Percentiles rank a stretch among this genome's conserved stretches.
Conservation (phyloP, 1,140 invertebrate genomes). For the Heliothis virescens region DNA sequence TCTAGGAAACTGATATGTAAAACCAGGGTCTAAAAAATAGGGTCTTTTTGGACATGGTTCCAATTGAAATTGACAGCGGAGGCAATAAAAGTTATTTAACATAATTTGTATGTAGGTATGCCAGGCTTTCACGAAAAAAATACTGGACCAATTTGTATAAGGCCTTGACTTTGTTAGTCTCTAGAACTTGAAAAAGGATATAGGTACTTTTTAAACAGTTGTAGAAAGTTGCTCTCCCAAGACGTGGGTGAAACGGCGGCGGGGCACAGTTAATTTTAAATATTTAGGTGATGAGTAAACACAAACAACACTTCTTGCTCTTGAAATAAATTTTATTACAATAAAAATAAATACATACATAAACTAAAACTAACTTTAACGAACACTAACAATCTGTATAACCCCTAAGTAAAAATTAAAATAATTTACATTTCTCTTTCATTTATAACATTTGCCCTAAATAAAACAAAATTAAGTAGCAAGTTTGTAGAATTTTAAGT, state of each 20-base stretch:
- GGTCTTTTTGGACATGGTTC: too few species aligned
- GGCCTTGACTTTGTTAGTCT: too few species aligned
- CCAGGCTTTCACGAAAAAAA: too few species aligned
- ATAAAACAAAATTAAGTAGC: neutral
- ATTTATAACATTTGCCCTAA: neutral
- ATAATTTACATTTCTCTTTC: conserved; percentile 41
- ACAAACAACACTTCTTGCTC: neutral
- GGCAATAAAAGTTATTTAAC: too few species aligned
- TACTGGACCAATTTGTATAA: neutral
- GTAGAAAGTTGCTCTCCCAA: too few species aligned
- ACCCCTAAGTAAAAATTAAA: conserved; percentile 6
- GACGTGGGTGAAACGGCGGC: too few species aligned
- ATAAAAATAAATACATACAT: conserved; percentile 45
- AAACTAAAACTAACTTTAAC: conserved; percentile 26
- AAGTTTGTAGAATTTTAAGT: neutral
- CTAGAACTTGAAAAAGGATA: too few species aligned
- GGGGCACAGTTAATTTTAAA: too few species aligned
- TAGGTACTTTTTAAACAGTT: too few species aligned
- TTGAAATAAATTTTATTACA: conserved; percentile 23
- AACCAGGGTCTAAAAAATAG: neutral
- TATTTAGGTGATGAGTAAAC: too few species aligned
- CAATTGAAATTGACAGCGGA: too few species aligned
- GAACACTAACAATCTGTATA: conserved; percentile 23
- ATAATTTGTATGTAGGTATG: too few species aligned
- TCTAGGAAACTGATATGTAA: neutral